Percentiles rank a stretch among this genome's conserved stretches.
These are phyloP conservation scores for Scarus forsteni DNA, from an alignment of 2,797 vertebrate species.

Conservation along the genomic window DNA sequence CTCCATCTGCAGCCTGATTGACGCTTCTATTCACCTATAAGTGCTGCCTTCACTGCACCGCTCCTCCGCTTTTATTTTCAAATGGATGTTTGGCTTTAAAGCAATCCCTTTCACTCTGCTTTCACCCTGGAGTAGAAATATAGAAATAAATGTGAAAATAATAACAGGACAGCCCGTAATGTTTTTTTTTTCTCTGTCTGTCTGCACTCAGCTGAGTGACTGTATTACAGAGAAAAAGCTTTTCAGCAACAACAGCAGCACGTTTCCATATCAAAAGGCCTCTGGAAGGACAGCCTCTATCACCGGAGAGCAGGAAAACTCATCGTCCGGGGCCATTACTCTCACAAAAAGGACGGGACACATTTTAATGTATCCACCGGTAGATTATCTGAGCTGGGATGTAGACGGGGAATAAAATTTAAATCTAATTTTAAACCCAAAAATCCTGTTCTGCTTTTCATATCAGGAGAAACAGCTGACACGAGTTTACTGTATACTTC, in stretches of 20 bases:
- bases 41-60: slow-evolving; percentile 87
- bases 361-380: slow-evolving; percentile 28
- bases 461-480: not conserved
- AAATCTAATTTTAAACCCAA: slow-evolving; percentile 41
- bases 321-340: slow-evolving; percentile 2
- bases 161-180: slow-evolving; percentile 84
- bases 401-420: slow-evolving; percentile 14
- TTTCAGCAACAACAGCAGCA: slow-evolving; percentile 84
- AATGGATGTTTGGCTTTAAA: slow-evolving; percentile 87
- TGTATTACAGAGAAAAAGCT: slow-evolving; percentile 79
- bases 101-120: slow-evolving; percentile 83
- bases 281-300: slow-evolving; percentile 89
- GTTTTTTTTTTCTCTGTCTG: slow-evolving; percentile 53
- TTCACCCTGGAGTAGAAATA: slow-evolving; percentile 88
- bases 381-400: slow-evolving; percentile 36
- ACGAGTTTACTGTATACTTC: not conserved
- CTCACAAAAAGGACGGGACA: slow-evolving; percentile 32
- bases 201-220: slow-evolving; percentile 89
- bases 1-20: slow-evolving; percentile 85
- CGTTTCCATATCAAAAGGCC: slow-evolving; percentile 92
- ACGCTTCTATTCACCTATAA: slow-evolving; percentile 90
- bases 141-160: slow-evolving; percentile 83
- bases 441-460: slow-evolving; percentile 37
- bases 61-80: slow-evolving; percentile 91
- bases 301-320: slow-evolving; percentile 30